Percentiles rank a stretch among this genome's conserved stretches.
Conservation (phyloP, 2,888 invertebrate species). For the Odontocolon sp. region DNA sequence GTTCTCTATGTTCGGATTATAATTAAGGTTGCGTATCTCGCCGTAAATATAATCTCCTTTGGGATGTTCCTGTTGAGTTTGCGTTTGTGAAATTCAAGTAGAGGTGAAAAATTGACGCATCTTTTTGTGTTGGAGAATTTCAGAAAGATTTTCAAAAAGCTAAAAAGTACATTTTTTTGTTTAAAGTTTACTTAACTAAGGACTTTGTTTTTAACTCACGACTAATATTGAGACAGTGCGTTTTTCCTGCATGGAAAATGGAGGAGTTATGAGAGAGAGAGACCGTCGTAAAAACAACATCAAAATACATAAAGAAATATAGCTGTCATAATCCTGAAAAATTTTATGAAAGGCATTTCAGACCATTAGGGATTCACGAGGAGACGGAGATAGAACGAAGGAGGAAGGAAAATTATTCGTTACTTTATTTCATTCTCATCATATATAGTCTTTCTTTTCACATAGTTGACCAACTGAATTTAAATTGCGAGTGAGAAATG, state of each 20-base stretch:
- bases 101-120: background rate
- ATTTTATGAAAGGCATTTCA: constrained; percentile 29
- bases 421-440: constrained; percentile 12
- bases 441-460: background rate
- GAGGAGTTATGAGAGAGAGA: background rate
- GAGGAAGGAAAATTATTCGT: background rate
- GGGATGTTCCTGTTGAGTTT: constrained; percentile 4
- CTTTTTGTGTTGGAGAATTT: background rate
- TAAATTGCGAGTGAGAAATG: background rate
- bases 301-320: constrained; percentile 36
- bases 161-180: no score
- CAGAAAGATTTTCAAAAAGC: constrained; percentile 14
- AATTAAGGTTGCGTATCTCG: constrained; percentile 26
- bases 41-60: background rate
- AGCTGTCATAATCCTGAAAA: constrained; percentile 20
- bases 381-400: background rate
- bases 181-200: no score
- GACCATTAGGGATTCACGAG: constrained; percentile 23
- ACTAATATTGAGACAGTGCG: constrained; percentile 1
- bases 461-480: constrained; percentile 3
- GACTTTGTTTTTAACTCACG: no score
- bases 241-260: background rate
- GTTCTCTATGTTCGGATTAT: constrained; percentile 21
- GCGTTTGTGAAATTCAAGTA: constrained; percentile 6
- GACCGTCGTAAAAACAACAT: constrained; percentile 26